Evolutionary conservation across 2,888 invertebrate species (phyloP), one percentile per base, ranked within the genome.

Genomic region (Cetonia aurata): DNA sequence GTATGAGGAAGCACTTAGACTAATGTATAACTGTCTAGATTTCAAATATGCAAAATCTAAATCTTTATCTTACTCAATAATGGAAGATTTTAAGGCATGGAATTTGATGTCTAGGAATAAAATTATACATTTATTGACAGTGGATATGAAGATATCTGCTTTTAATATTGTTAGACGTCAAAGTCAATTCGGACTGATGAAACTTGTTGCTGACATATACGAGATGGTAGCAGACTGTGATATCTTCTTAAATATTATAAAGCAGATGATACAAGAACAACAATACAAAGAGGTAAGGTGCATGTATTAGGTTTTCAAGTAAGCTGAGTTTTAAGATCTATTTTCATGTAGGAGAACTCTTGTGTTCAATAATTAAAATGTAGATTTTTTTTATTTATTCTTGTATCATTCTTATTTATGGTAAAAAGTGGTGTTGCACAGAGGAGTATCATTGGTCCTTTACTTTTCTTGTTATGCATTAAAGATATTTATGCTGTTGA

Each of bases 111-210:
- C 80, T 80, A 81, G 82, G 78, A 83, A 79, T 74, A 80, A 80
- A 56, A 86, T 87, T 75, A 86, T 83, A 75, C 85, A 86, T 74
- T 83, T 83, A 80, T 85, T 88, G 78, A 87, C 82, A 69, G 81
- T 76, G 78, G 83, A 89, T 73, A 80, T 93, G 37, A 93, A 93
- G 84, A 83, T 91, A 79, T 90, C 91, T 74, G 92, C 92, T 66
- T 94, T 93, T 84, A 89, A 89, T 80, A 87, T 93, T 77, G 88
- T 93, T 12, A 88, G 87, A 74, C 89, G 88, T 73, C 93, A 93
- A 78, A 90, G 90, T 73, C 88, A 90, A 79, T 85, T 88, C 71
- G 83, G 87, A 37, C 87, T 94, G 60, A 87, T 90, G 62, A 89
- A 88, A 79, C 82, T 91, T 52, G 86, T 93, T 76, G 87, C 90